Evolutionary conservation across 2,797 vertebrate genomes (phyloP), one percentile per base, ranked within the genome.

Genomic region (Passerculus sandwichensis): DNA sequence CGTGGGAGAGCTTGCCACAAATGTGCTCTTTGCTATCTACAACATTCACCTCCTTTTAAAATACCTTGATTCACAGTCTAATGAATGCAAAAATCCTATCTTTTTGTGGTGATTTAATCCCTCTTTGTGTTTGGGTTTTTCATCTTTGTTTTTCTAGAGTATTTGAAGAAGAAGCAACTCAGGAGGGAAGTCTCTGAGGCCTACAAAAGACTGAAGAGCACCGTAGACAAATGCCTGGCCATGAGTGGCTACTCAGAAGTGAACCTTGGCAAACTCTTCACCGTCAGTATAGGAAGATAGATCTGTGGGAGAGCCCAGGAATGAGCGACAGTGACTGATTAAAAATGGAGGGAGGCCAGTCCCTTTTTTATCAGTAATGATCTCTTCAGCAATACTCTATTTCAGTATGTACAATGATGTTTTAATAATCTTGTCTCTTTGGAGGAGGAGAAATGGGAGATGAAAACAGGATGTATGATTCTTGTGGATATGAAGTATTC

Each of bases 181-280:
- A 92, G 77, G 72, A 38, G 1, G 21, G 97, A 98, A 60, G 91
- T 97, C 69, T 64, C 30, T 73, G 97, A 98, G 0, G 97, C 95
- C 81, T 99, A 99, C 94, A 98, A 78, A 97, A 98, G 89, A 91
- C 97, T 99, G 95, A 99, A 99, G 98, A 97, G 98, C 85, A 98
- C 98, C 3, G 96, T 97, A 17, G 99, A 99, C 91, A 98, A 97
- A 75, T 98, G 97, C 32, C 97, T 99, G 93, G 97, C 97, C 47
- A 92, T 92, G 96, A 99, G 99, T 54, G 97, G 98, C 96, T 99
- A 99, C 98, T 99, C 99, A 0, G 99, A 99, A 97, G 98, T 99
- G 89, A 98, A 99, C 97, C 98, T 99, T 50, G 90, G 98, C 97
- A 99, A 99, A 96, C 98, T 99, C 95, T 99, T 99, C 90, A 93